A percentile compares a stretch with the other conserved stretches of the same genome.
phyloP scores from a whole-genome alignment of 2,888 invertebrate genomes.

The Cylloceria caligata region DNA sequence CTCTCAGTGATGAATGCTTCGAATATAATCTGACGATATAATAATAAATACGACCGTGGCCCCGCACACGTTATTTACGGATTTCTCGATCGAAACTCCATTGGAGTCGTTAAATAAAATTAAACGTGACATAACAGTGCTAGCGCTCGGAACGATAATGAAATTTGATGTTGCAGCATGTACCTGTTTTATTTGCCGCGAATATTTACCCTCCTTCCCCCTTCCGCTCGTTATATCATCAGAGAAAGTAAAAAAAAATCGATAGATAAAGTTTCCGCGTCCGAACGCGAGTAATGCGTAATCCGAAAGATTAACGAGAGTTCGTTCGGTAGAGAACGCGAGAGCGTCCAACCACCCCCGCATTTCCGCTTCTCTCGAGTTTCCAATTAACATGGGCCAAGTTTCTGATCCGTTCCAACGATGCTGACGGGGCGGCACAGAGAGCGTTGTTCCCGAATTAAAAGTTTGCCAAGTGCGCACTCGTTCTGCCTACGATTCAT shows the following conservation, averaged over 20 bases:
- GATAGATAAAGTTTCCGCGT: slow-evolving; percentile 68
- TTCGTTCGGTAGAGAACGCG: slow-evolving; percentile 53
- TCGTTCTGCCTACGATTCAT: slow-evolving; percentile 46
- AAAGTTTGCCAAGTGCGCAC: slow-evolving; percentile 53
- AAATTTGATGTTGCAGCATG: slow-evolving; percentile 47
- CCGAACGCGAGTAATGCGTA: slow-evolving; percentile 71
- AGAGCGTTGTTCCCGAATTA: slow-evolving; percentile 65
- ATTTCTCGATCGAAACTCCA: not conserved
- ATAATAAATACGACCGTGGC: not conserved
- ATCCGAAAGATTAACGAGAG: slow-evolving; percentile 72
- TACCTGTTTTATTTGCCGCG: slow-evolving; percentile 29
- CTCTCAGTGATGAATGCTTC: too few species aligned
- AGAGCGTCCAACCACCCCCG: slow-evolving; percentile 2
- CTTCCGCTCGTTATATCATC: slow-evolving; percentile 57
- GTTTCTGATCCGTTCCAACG: slow-evolving; percentile 70
- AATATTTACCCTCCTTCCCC: slow-evolving; percentile 37
- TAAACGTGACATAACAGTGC: slow-evolving; percentile 6
- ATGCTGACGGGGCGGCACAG: slow-evolving; percentile 59
- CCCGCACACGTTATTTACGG: not conserved
- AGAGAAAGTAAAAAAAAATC: slow-evolving; percentile 48
- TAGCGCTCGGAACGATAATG: slow-evolving; percentile 29
- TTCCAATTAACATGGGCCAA: slow-evolving; percentile 68
- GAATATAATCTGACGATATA: too few species aligned
- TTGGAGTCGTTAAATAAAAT: slow-evolving; percentile 20
- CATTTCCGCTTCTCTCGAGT: slow-evolving; percentile 26